Conservation (phyloP, 2,113 vertebrate species). For the Oncorhynchus clarkii region DNA sequence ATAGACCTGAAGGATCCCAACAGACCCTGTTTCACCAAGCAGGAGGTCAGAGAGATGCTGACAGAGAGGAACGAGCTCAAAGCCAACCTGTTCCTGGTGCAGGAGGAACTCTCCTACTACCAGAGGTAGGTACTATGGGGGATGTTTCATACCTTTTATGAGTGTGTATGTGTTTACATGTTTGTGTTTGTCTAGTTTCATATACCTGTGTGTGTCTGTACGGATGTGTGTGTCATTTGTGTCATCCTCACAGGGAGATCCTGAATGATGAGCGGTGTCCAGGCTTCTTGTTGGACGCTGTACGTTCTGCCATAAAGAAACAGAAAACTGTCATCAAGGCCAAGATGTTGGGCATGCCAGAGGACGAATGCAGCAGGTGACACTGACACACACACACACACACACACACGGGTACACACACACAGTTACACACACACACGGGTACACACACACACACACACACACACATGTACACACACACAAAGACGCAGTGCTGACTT, state of each 20-base stretch:
- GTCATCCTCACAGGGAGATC: slow-evolving; percentile 78
- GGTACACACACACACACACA: not conserved
- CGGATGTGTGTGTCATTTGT: not conserved
- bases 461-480: not conserved
- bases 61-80: slow-evolving; percentile 94
- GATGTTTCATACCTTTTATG: not conserved
- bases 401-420: not conserved
- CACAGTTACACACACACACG: not conserved
- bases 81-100: slow-evolving; percentile 91
- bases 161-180: not conserved
- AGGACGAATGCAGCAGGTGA: slow-evolving; percentile 83
- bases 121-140: slow-evolving; percentile 77
- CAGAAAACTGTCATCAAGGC: slow-evolving; percentile 89
- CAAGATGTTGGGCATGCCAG: slow-evolving; percentile 89
- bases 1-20: slow-evolving; percentile 67
- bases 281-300: slow-evolving; percentile 81
- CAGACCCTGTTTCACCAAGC: slow-evolving; percentile 82
- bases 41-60: slow-evolving; percentile 89
- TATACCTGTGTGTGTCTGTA: slow-evolving; percentile 10
- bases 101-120: slow-evolving; percentile 93
- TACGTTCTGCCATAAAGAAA: slow-evolving; percentile 84
- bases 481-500: not conserved
- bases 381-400: not conserved
- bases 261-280: slow-evolving; percentile 85
- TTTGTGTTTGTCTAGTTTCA: slow-evolving; percentile 1